Evolutionary conservation across 2,113 vertebrate species (phyloP).

Genomic region (Python bivittatus): DNA sequence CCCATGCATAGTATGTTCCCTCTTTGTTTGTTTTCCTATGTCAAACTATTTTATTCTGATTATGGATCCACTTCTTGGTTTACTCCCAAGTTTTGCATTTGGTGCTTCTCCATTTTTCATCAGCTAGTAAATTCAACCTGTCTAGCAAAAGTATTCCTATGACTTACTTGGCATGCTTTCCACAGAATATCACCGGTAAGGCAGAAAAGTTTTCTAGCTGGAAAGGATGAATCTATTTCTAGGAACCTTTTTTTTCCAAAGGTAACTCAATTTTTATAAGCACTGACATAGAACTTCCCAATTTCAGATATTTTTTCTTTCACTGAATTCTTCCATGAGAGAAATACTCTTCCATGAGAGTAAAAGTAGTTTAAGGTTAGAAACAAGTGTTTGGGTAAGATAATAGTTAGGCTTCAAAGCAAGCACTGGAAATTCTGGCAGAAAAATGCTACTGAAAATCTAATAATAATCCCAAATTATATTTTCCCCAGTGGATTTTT

Average conservation of each 20-base stretch:
- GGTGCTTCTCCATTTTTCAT: slow-evolving; percentile 14
- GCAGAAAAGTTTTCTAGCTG: slow-evolving; percentile 2
- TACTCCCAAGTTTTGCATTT: rapidly evolving
- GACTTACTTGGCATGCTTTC: slow-evolving; percentile 30
- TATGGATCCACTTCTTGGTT: slow-evolving; percentile 15
- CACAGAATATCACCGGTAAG: background rate
- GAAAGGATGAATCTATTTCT: slow-evolving; percentile 46
- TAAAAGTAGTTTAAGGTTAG: slow-evolving; percentile 29
- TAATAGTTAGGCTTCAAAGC: slow-evolving; percentile 12
- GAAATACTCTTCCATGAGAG: no score
- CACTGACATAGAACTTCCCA: slow-evolving; percentile 30
- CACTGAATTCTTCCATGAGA: slow-evolving; percentile 33
- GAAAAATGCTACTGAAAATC: slow-evolving; percentile 37
- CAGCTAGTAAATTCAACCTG: background rate
- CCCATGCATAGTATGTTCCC: background rate
- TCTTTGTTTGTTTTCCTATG: background rate
- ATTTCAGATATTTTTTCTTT: slow-evolving; percentile 16
- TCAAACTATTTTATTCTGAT: slow-evolving; percentile 22
- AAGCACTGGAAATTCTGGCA: slow-evolving; percentile 6
- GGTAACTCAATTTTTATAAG: slow-evolving; percentile 33
- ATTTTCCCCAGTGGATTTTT: background rate
- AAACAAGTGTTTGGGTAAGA: slow-evolving; percentile 50
- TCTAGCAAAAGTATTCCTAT: background rate
- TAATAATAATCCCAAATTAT: slow-evolving; percentile 22
- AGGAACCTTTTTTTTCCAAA: slow-evolving; percentile 47